Conservation (phyloP, 2,888 invertebrate species). For the Criorhina ranunculi region DNA sequence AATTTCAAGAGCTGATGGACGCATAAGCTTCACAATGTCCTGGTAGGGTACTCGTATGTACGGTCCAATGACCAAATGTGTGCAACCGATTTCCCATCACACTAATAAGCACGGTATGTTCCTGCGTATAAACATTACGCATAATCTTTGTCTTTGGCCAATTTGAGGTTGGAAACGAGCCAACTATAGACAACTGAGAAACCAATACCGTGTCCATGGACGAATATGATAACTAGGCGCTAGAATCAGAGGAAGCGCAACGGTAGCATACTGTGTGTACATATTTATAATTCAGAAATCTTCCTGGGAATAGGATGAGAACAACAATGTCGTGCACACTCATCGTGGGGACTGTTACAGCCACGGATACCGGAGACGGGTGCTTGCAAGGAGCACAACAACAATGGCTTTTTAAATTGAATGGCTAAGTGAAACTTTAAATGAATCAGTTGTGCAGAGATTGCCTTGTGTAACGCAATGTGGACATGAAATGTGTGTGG, state of each 20-base stretch:
- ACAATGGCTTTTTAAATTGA: conserved; percentile 69
- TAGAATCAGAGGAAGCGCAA: conserved; percentile 66
- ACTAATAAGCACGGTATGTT: conserved; percentile 73
- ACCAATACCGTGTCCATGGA: conserved; percentile 58
- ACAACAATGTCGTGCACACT: conserved; percentile 26
- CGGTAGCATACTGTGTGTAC: conserved; percentile 52
- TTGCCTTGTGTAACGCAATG: conserved; percentile 55
- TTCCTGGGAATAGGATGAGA: conserved; percentile 67
- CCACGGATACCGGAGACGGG: conserved; percentile 25
- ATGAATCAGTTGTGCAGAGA: conserved; percentile 64
- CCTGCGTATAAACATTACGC: conserved; percentile 67
- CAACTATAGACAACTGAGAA: conserved; percentile 40
- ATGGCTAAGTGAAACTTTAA: conserved; percentile 69
- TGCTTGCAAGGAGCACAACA: conserved; percentile 53
- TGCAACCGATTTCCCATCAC: conserved; percentile 52
- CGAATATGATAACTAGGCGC: conserved; percentile 76
- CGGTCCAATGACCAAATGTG: conserved; percentile 46
- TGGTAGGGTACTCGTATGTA: neutral
- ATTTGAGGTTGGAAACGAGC: conserved; percentile 59
- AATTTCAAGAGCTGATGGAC: conserved; percentile 55
- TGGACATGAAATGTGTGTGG: conserved; percentile 61
- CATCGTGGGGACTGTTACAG: conserved; percentile 22
- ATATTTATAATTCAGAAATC: conserved; percentile 66
- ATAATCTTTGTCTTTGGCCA: conserved; percentile 70
- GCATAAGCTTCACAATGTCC: conserved; percentile 18